A percentile compares a stretch with the other conserved stretches of the same genome.
phyloP scores from a whole-genome alignment of 1,140 invertebrate species.

The Metopolophium dirhodum region DNA sequence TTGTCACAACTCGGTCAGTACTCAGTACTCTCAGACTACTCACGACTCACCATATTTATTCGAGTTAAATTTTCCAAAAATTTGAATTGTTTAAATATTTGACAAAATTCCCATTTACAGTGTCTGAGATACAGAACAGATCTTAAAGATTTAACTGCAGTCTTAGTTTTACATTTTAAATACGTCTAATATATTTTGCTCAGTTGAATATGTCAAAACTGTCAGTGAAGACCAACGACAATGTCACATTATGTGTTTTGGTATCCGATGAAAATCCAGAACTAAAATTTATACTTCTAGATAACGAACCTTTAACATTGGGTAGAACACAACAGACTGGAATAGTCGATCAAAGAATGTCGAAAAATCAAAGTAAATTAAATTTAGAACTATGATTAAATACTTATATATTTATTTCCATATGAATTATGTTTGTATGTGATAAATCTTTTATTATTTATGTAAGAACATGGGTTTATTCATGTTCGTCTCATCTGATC shows the following conservation, averaged over 20 bases:
- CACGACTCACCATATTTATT: background rate
- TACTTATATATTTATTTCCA: background rate
- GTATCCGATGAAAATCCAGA: constrained; percentile 13
- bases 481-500: background rate
- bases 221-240: background rate
- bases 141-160: background rate
- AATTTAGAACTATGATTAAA: background rate
- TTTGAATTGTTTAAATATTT: background rate
- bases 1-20: too few relatives aligned
- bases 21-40: too few relatives aligned
- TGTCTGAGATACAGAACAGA: background rate
- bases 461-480: background rate
- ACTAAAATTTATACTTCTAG: constrained; percentile 2
- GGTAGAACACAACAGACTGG: constrained; percentile 25
- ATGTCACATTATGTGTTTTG: background rate
- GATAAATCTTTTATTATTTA: background rate
- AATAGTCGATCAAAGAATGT: constrained; percentile 25
- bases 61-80: background rate
- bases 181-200: background rate
- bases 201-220: background rate
- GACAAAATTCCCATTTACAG: background rate
- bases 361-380: constrained; percentile 31
- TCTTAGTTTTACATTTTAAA: background rate
- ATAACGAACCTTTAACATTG: constrained; percentile 18
- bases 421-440: background rate